These are phyloP conservation scores for Oryzias celebensis DNA, from an alignment of 2,113 vertebrate genomes.

Conservation along the genomic window DNA sequence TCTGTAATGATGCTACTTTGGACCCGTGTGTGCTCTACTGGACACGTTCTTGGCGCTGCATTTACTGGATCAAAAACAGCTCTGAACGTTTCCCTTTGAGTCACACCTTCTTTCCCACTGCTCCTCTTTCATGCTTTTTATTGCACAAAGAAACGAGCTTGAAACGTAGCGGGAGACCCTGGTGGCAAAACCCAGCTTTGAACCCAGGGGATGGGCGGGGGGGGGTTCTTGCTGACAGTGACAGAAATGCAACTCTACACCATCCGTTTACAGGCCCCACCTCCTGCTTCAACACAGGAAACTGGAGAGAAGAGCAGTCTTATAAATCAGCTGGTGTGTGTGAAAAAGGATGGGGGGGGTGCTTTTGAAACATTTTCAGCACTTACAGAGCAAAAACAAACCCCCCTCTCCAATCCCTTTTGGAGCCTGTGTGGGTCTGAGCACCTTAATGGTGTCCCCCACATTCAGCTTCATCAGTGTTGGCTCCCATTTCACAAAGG, in stretches of 20 bases:
- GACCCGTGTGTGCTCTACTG: constrained; percentile 65
- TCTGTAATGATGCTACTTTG: constrained; percentile 75
- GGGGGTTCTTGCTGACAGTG: constrained; percentile 44
- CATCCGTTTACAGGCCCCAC: constrained; percentile 42
- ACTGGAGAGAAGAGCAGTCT: constrained; percentile 28
- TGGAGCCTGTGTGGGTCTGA: constrained; percentile 28
- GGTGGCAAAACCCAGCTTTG: constrained; percentile 19
- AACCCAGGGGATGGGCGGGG: background rate
- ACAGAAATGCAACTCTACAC: constrained; percentile 42
- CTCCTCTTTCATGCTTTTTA: background rate
- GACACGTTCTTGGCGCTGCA: constrained; percentile 22
- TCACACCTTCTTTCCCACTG: constrained; percentile 11
- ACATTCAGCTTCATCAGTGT: constrained; percentile 36
- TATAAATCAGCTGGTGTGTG: constrained; percentile 45
- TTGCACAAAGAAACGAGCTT: no score
- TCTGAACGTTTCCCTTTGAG: constrained; percentile 23
- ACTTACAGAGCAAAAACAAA: constrained; percentile 52
- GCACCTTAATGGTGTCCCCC: constrained; percentile 38
- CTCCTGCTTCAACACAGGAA: constrained; percentile 50
- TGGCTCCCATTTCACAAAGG: constrained; percentile 49
- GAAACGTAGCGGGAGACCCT: background rate
- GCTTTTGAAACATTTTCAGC: constrained; percentile 48
- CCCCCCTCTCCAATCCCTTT: constrained; percentile 21
- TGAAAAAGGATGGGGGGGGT: background rate
- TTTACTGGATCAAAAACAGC: constrained; percentile 30